Base-by-base conservation (phyloP, 2,888 invertebrate species). In the Eristalis tenax region DNA sequence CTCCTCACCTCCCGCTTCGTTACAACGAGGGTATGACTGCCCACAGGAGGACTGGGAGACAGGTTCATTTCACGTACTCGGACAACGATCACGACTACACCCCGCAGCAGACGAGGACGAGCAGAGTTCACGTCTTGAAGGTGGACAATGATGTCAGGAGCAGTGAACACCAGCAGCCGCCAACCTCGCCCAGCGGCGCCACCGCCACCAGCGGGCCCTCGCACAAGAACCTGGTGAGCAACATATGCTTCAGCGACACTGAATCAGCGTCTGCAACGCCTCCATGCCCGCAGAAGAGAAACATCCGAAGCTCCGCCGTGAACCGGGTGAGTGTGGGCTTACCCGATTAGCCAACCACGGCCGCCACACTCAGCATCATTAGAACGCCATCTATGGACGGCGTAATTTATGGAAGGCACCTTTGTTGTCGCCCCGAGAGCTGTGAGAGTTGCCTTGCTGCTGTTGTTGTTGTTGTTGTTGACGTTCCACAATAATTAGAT, bases 321-420 rank as follows among this genome's bases (percentile, higher is more conserved):
- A 91, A 90, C 88, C 90, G 92, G 26, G 90, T 92, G 73, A 93
- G 90, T 89, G 93, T 92, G 89, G 92, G 93, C 8, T 89, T 92
- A 88, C 92, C 92, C 56, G 92, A 92, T 90, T 92, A 87, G 74
- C 40, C 43, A 50, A 28, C 57, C 22, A 35, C 50, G 26, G 35
- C 40, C 35, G 10, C 68, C 61, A 43, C 77, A 61, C 35, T 10
- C 75, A 61, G 71, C 59, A 66, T 69, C 81, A 71, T 76, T 75
- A 82, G 73, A 86, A 77, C 82, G 70, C 86, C 86, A 83, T 87
- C 78, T 83, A 83, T 75, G 86, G 86, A 63, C 65, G 78, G 10
- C 56, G 70, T 79, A 83, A 83, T 86, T 86, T 82, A 83, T 83
- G 78, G 79, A 66, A 63, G 50, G 85, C 77, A 77, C 85, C 76